Conservation (phyloP, 2,888 invertebrate species). For the Polyploca ridens region DNA sequence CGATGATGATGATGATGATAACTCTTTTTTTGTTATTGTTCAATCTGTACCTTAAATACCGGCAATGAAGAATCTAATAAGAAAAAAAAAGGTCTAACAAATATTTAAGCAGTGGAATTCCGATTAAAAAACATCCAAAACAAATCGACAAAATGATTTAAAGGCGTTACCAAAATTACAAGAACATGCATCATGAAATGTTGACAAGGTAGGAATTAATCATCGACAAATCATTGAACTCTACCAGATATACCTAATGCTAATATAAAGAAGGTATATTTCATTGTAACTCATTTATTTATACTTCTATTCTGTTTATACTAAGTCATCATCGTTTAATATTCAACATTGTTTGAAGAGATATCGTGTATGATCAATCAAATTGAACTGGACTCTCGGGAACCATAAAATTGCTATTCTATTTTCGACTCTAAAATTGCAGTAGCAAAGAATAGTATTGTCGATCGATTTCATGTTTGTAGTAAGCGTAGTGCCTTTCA, state of each 20-base stretch:
- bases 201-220: constrained; percentile 71
- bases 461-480: not conserved
- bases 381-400: constrained; percentile 42
- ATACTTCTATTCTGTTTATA: constrained; percentile 29
- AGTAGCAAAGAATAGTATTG: not conserved
- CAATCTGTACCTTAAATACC: too few relatives aligned
- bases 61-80: not conserved
- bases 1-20: too few relatives aligned
- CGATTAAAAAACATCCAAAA: constrained; percentile 48
- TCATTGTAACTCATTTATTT: constrained; percentile 69
- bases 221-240: constrained; percentile 57
- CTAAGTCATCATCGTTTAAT: constrained; percentile 76
- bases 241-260: constrained; percentile 47
- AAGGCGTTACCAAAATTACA: constrained; percentile 70
- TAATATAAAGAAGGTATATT: constrained; percentile 55
- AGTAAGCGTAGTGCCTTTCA: not conserved
- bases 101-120: constrained; percentile 38
- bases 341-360: constrained; percentile 67
- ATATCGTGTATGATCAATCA: constrained; percentile 74
- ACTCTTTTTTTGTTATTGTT: too few relatives aligned
- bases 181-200: constrained; percentile 60
- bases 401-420: constrained; percentile 20
- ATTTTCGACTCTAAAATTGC: constrained; percentile 37
- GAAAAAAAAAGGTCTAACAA: not conserved
- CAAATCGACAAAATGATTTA: constrained; percentile 54